Evolutionary conservation across 2,113 vertebrate species (phyloP), one percentile per base, ranked within the genome.

Genomic region (Dasyprocta punctata): DNA sequence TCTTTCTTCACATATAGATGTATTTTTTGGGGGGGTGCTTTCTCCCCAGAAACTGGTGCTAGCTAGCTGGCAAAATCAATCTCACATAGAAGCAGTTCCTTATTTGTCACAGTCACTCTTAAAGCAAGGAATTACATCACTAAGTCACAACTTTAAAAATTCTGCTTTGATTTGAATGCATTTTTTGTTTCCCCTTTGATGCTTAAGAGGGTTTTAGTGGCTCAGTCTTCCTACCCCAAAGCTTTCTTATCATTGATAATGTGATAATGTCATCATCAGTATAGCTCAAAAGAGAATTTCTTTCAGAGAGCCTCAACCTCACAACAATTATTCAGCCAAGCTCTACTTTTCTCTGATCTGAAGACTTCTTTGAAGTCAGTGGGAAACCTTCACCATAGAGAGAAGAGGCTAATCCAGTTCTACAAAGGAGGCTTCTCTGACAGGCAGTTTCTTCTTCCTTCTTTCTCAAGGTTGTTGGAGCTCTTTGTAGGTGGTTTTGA

Each of bases 301-400:
- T 85, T 67, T 77, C 90, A 81, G 90, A 30, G 7, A 80, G 30
- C 41, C 87, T 63, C 69, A 67, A 56, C 82, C 54, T 87, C 87
- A 11, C 30, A 22, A 13, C 71, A 78, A 44, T 96, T 92, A 96
- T 88, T 95, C 92, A 85, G 89, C 44, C 10, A 11, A 6, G 69
- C 0, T 6, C 63, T 44, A 0, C 69, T 95, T 78, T 91, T 49
- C 63, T 96, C 49, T 86, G 86, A 96, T 97, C 94, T 84, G 54
- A 92, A 89, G 87, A 20, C 61, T 63, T 89, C 93, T 97, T 97
- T 98, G 96, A 97, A 97, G 90, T 96, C 36, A 4, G 78, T 96
- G 92, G 90, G 96, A 94, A 80, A 69, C 82, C 60, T 86, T 77
- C 71, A 54, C 93, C n/a, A 12, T 4, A 41, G 86, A 67, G 95